phyloP scores from a whole-genome alignment of 2,113 vertebrate genomes.

The Martes martes region DNA sequence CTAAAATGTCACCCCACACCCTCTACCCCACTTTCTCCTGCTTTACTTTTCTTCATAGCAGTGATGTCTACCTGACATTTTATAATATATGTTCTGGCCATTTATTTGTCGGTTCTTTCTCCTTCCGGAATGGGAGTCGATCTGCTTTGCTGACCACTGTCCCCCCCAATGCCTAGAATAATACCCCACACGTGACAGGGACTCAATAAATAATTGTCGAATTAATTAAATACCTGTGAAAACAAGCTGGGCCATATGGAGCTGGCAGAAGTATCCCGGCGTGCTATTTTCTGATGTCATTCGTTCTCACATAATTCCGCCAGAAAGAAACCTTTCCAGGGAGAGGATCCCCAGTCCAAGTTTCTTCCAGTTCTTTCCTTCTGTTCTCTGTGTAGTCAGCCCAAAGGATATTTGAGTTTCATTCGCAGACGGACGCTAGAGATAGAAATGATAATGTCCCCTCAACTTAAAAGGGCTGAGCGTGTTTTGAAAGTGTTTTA shows the following conservation, averaged over 20 bases:
- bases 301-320: slow-evolving; percentile 8
- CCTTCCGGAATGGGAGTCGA: background rate
- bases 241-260: background rate
- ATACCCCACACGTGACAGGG: background rate
- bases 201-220: slow-evolving; percentile 6
- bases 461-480: slow-evolving; percentile 56
- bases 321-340: slow-evolving; percentile 26
- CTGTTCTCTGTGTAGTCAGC: slow-evolving; percentile 41
- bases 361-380: slow-evolving; percentile 40
- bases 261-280: background rate
- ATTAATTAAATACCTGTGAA: slow-evolving; percentile 56
- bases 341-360: background rate
- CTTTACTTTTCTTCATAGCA: background rate
- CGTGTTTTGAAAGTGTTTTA: slow-evolving; percentile 69
- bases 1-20: background rate
- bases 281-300: slow-evolving; percentile 30
- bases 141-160: background rate
- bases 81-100: background rate
- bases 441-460: slow-evolving; percentile 58
- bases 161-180: background rate
- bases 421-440: slow-evolving; percentile 53
- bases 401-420: slow-evolving; percentile 53
- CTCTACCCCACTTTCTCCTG: background rate
- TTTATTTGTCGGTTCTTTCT: background rate
- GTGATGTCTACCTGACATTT: background rate